These are phyloP conservation scores for Himalopsyche phryganea DNA, from an alignment of 1,140 invertebrate species.

Conservation along the genomic window DNA sequence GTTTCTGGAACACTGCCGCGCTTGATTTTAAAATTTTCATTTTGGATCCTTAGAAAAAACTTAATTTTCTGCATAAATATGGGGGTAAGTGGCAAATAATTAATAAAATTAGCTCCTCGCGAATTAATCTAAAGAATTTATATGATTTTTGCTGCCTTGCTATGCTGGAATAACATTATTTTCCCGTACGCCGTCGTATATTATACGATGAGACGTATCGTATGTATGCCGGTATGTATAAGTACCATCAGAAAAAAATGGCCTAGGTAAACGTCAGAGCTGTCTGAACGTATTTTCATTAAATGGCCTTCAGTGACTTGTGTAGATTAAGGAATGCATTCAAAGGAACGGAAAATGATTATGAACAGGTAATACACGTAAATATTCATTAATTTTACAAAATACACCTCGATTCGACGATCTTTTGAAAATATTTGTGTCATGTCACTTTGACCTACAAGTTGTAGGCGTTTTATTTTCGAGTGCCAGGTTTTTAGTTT, in stretches of 20 bases:
- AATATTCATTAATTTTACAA: not conserved
- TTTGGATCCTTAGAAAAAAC: not conserved
- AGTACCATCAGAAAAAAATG: constrained; percentile 43
- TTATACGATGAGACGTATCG: not conserved
- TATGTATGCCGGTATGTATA: not conserved
- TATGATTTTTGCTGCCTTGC: too few relatives aligned
- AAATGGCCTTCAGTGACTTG: constrained; percentile 56
- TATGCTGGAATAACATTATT: too few relatives aligned
- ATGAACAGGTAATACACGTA: constrained; percentile 43
- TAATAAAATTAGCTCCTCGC: too few relatives aligned
- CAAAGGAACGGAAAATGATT: constrained; percentile 51
- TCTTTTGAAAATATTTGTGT: constrained; percentile 25
- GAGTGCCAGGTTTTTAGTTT: constrained; percentile 20
- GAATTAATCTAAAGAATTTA: too few relatives aligned
- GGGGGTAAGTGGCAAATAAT: too few relatives aligned
- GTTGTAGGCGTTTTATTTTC: constrained; percentile 35
- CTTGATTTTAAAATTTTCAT: not conserved
- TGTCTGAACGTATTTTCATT: constrained; percentile 52
- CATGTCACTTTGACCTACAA: constrained; percentile 49
- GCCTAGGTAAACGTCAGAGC: constrained; percentile 48
- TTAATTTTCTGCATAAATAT: not conserved
- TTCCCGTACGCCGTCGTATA: not conserved
- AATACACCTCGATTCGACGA: not conserved
- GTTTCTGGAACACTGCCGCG: not conserved
- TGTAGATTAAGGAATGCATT: constrained; percentile 52